Evolutionary conservation across 2,888 invertebrate species (phyloP).

Genomic region (Auanema sp.): DNA sequence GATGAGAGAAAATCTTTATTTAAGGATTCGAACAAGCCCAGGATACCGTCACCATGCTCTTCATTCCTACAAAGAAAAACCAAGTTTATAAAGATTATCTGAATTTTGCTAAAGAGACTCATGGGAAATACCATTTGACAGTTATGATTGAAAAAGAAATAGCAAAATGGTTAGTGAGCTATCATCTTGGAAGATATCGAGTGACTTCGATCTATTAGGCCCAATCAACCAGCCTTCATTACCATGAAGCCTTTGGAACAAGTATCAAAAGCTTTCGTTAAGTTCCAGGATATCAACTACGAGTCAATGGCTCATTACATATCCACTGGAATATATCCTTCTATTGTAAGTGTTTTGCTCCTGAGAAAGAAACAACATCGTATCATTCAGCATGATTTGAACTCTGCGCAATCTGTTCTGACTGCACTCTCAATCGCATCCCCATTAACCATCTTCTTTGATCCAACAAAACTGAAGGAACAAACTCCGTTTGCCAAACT

Average conservation of each 20-base stretch:
- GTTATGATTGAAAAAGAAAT: constrained; percentile 26
- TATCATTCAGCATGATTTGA: background rate
- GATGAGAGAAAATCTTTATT: constrained; percentile 3
- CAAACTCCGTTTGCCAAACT: constrained; percentile 18
- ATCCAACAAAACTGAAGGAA: constrained; percentile 23
- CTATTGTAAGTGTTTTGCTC: constrained; percentile 13
- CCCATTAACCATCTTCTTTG: constrained; percentile 30
- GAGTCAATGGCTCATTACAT: constrained; percentile 27
- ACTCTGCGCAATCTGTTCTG: background rate
- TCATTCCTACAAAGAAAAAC: constrained; percentile 25
- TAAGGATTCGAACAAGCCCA: constrained; percentile 22
- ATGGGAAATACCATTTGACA: constrained; percentile 36
- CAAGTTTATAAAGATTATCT: constrained; percentile 27
- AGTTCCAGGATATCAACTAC: constrained; percentile 26
- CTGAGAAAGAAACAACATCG: background rate
- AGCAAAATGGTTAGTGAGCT: constrained; percentile 22
- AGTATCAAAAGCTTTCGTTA: constrained; percentile 28
- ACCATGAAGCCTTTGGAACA: constrained; percentile 37
- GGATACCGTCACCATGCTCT: constrained; percentile 32
- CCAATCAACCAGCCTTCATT: constrained; percentile 37
- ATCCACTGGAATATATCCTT: constrained; percentile 25
- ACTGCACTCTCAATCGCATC: background rate
- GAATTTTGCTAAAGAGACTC: constrained; percentile 28
- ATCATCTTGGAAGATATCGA: background rate
- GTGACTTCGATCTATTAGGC: constrained; percentile 20